Base-by-base conservation (phyloP, 2,797 vertebrate genomes). In the Coregonus ussuriensis region DNA sequence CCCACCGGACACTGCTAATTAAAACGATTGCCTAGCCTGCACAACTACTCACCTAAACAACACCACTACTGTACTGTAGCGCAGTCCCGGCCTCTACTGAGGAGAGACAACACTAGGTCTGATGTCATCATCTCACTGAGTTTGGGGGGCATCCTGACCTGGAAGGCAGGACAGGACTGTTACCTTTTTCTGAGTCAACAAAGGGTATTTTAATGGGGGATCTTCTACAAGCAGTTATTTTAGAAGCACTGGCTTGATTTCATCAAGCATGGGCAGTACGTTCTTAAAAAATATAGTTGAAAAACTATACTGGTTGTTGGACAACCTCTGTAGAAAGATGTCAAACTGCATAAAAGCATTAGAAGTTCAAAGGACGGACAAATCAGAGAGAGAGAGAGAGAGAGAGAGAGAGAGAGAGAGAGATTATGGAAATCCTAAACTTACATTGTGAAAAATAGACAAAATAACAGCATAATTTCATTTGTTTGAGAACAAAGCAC, bases 1-100 rank as follows among this genome's bases (percentile, higher is more conserved):
- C 51, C 63, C 75, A 80, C 72, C 35, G 72, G 80, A 82, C 54
- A 18, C 16, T 71, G 85, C 67, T 78, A 83, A 84, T 87, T 83
- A 85, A 81, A 77, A 74, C 71, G 72, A 66, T 71, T 0, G 72
- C 77, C 21, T 21, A 21, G 6, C 15, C n/a, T 18, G 53, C 53
- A 16, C 53, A 51, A 4, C 54, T 63, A 9, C 9, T n/a, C 21
- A 29, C 59, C 21, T 63, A 63, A 63, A 63, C 59, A 63, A 9
- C 59, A 25, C n/a, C 59, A 4, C 7, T 63, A 4, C 59, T 25
- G n/a, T 25, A 21, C 16, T 25, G 59, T 63, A 47, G 59, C 29
- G 21, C 9, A 63, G 21, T 6, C 56, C 56, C 3, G 6, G 56
- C 18, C 56, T 59, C 56, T 21, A 59, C 6, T 59, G 2, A 21